phyloP scores from a whole-genome alignment of 2,888 invertebrate species.

The Cephonodes hylas region DNA sequence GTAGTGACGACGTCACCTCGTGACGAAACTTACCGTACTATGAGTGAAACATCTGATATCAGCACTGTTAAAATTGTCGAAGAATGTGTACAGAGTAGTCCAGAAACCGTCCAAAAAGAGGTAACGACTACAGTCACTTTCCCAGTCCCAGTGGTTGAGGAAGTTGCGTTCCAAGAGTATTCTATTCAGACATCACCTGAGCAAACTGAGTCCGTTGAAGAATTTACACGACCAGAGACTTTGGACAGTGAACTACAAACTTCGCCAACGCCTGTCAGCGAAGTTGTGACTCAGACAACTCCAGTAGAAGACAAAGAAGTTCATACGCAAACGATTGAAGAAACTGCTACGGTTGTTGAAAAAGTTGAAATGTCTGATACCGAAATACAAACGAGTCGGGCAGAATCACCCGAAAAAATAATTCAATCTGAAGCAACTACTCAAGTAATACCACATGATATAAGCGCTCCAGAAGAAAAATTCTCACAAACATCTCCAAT shows the following conservation, averaged over 20 bases:
- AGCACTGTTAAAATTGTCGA: conserved; percentile 84
- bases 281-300: conserved; percentile 83
- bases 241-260: conserved; percentile 76
- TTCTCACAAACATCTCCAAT: conserved; percentile 75
- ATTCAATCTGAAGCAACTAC: conserved; percentile 76
- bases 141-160: conserved; percentile 82
- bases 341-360: conserved; percentile 55
- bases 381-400: conserved; percentile 68
- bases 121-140: conserved; percentile 79
- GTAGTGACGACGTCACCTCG: conserved; percentile 75
- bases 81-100: conserved; percentile 81
- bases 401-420: conserved; percentile 57
- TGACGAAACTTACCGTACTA: conserved; percentile 81
- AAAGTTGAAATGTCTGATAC: conserved; percentile 62
- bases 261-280: conserved; percentile 71
- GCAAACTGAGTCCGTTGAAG: conserved; percentile 57
- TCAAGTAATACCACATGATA: conserved; percentile 74
- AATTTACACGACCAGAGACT: conserved; percentile 50
- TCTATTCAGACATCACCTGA: conserved; percentile 83
- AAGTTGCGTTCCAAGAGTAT: conserved; percentile 79
- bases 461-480: conserved; percentile 62
- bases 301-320: conserved; percentile 69
- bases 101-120: conserved; percentile 65
- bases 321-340: conserved; percentile 66
- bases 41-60: conserved; percentile 81